phyloP scores from a whole-genome alignment of 2,797 vertebrate species.

The Scomberomorus guttatus region DNA sequence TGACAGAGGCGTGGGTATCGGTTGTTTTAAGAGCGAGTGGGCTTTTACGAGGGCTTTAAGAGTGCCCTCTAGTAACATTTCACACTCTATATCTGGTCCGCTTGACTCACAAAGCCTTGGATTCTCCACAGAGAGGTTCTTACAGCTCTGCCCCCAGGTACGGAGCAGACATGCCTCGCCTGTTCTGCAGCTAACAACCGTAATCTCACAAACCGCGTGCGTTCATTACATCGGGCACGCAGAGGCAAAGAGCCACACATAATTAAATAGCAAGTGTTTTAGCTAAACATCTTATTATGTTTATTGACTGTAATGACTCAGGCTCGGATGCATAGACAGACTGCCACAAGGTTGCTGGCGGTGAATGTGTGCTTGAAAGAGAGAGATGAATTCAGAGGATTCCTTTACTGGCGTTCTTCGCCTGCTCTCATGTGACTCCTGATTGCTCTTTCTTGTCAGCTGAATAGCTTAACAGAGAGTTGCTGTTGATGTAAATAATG shows the following conservation, averaged over 20 bases:
- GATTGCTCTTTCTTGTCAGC: conserved; percentile 64
- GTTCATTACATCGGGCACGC: conserved; percentile 33
- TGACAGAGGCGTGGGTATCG: conserved; percentile 37
- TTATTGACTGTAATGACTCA: conserved; percentile 57
- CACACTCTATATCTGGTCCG: conserved; percentile 65
- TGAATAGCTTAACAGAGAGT: conserved; percentile 49
- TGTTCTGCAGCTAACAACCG: conserved; percentile 38
- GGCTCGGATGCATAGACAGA: conserved; percentile 44
- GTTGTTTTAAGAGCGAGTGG: conserved; percentile 60
- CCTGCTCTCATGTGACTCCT: conserved; percentile 49
- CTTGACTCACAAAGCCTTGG: conserved; percentile 59
- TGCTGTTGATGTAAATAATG: conserved; percentile 67
- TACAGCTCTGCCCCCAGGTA: conserved; percentile 48
- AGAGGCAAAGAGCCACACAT: conserved; percentile 44
- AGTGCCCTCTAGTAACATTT: conserved; percentile 66
- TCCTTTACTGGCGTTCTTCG: conserved; percentile 11
- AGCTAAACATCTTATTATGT: conserved; percentile 66
- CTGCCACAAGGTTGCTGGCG: conserved; percentile 52
- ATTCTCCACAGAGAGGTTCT: conserved; percentile 62
- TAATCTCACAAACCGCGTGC: conserved; percentile 49
- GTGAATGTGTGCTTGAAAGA: conserved; percentile 38
- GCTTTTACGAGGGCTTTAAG: conserved; percentile 59
- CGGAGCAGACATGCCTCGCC: conserved; percentile 33
- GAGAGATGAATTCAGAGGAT: conserved; percentile 44
- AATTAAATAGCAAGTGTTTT: conserved; percentile 62